Base-by-base conservation (phyloP, 2,797 vertebrate genomes). In the Vultur gryphus region DNA sequence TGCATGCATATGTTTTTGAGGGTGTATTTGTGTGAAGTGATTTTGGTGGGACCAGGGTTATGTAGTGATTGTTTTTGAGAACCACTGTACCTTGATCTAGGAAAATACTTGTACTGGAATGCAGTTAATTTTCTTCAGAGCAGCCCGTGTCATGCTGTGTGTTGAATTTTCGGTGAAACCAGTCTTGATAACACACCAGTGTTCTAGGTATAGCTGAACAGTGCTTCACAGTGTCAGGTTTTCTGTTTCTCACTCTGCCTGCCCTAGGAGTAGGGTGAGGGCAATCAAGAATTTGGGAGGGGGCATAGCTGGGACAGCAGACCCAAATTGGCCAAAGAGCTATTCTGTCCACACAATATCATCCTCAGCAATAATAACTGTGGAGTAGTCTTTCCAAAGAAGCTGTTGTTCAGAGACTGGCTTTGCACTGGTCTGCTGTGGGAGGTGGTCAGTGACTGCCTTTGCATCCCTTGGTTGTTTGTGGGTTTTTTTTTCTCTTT, bases 1-100 rank as follows among this genome's bases (percentile, higher is more conserved):
- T 9, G 16, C 2, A 3, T 69, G 8, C 4, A 1, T 49, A 4
- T 0, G 1, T 28, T 79, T 84, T 37, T 71, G 41, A 24, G 39
- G 9, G 52, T 49, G 7, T 44, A 13, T 73, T 65, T 66, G 16
- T 61, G 6, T 55, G n/a, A 69, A 83, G 26, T 39, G n/a, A 29
- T 73, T 87, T 79, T 83, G 35, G 41, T 48, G 35, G 46, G 17
- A 79, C 20, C 13, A n/a, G 37, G 48, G 46, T 51, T 77, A 49
- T n/a, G 7, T 9, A 76, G 43, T 15, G 14, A n/a, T 44, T 33
- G 9, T 15, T 94, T 94, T 48, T 65, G n/a, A 55, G 28, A 87
- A 41, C 24, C 7, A 18, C 25, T 80, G 21, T 78, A 10, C 16
- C 19, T 55, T 83, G 39, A 62, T 37, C 25, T 55, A 44, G 59